A percentile compares a stretch with the other conserved stretches of the same genome.
Conservation (phyloP, 2,113 vertebrate genomes). For the Campylomormyrus tamandua region DNA sequence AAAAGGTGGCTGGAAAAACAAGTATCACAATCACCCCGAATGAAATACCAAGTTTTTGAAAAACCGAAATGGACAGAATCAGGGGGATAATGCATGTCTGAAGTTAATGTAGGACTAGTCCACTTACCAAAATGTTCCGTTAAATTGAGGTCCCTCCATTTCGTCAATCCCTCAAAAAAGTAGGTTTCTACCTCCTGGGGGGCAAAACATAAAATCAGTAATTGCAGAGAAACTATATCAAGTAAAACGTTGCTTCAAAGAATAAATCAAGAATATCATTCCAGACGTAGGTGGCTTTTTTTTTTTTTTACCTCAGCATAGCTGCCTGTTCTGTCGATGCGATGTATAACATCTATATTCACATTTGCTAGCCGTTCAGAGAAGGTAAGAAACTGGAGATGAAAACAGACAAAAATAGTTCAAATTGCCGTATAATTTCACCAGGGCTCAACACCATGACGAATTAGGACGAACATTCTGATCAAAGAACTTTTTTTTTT, state of each 20-base stretch:
- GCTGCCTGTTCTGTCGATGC: conserved; percentile 84
- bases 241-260: neutral
- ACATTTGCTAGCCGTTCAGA: conserved; percentile 87
- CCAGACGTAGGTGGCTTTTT: too few species aligned
- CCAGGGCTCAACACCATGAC: neutral
- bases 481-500: neutral
- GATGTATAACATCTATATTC: conserved; percentile 92
- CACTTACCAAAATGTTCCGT: conserved; percentile 84
- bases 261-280: neutral
- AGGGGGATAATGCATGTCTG: neutral
- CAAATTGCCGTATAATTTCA: neutral
- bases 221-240: neutral
- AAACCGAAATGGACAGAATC: neutral
- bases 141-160: conserved; percentile 93
- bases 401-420: neutral
- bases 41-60: neutral
- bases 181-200: conserved; percentile 89
- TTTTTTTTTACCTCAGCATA: conserved; percentile 73
- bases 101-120: neutral
- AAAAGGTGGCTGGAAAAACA: conserved; percentile 67
- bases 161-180: conserved; percentile 85
- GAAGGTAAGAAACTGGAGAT: conserved; percentile 86
- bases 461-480: neutral
- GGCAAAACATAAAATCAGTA: neutral
- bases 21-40: neutral